These are phyloP conservation scores for Macrotis lagotis DNA, from an alignment of 2,113 vertebrate species.

Conservation along the genomic window DNA sequence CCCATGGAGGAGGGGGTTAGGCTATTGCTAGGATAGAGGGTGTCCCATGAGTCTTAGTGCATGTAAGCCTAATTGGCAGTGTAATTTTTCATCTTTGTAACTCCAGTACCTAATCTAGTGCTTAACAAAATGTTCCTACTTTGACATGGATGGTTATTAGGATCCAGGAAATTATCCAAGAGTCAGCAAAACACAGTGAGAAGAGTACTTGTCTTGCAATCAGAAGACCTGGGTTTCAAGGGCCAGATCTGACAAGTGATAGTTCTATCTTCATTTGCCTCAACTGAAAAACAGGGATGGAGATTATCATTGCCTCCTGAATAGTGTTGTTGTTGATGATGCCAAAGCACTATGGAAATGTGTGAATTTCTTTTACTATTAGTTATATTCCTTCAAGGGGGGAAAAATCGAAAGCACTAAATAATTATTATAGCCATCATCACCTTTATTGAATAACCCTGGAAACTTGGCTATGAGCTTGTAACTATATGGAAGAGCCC, in stretches of 20 bases:
- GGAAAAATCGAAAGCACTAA: not conserved
- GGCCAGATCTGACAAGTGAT: not conserved
- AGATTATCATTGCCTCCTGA: not conserved
- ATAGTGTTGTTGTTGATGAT: not conserved
- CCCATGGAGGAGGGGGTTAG: not conserved
- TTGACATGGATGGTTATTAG: not conserved
- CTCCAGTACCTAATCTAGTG: not conserved
- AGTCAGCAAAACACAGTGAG: not conserved
- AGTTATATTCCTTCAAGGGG: not conserved
- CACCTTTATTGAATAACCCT: not conserved
- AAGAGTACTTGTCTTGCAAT: not conserved
- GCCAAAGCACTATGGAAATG: not conserved
- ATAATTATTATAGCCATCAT: not conserved
- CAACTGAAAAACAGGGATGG: too few relatives aligned
- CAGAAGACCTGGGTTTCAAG: not conserved
- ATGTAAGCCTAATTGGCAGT: not conserved
- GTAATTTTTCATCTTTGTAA: not conserved
- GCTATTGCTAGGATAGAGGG: not conserved
- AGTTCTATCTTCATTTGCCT: not conserved
- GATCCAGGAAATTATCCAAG: not conserved
- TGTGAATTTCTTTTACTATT: not conserved
- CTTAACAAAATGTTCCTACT: not conserved
- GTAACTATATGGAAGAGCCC: not conserved
- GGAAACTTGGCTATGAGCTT: not conserved
- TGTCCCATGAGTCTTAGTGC: not conserved